phyloP scores from a whole-genome alignment of 2,888 invertebrate genomes.

The Fissipunctia ypsillon region DNA sequence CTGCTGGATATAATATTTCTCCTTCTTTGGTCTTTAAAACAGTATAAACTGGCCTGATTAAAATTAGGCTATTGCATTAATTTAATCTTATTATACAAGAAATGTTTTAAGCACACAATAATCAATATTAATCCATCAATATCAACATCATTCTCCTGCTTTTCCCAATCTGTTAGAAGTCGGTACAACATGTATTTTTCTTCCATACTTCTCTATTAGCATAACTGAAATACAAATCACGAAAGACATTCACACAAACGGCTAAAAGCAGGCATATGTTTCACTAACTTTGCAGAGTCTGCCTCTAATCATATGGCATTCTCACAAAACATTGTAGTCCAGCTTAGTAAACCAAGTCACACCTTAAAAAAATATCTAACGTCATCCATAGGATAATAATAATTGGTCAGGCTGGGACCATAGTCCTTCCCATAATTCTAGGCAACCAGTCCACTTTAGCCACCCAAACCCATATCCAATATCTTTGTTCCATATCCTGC shows the following conservation, averaged over 20 bases:
- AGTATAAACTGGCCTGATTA: background rate
- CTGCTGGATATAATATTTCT: background rate
- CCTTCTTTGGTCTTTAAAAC: background rate
- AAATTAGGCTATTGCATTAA: background rate
- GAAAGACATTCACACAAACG: background rate
- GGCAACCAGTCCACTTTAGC: background rate
- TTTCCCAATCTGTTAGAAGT: no score
- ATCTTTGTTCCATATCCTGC: background rate
- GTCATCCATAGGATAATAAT: background rate
- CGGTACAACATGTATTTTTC: no score
- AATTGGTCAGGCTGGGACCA: no score
- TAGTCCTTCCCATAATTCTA: background rate
- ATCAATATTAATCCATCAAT: background rate
- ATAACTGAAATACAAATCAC: background rate
- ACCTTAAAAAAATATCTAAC: background rate
- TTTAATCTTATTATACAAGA: background rate
- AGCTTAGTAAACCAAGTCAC: background rate
- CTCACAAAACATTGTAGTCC: background rate
- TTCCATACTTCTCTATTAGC: no score
- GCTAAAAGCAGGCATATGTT: background rate
- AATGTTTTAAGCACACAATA: background rate
- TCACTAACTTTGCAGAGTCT: background rate
- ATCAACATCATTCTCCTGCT: no score
- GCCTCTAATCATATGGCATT: background rate
- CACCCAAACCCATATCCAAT: background rate